Conservation (phyloP, 2,113 vertebrate species). For the Notothenia rossii region DNA sequence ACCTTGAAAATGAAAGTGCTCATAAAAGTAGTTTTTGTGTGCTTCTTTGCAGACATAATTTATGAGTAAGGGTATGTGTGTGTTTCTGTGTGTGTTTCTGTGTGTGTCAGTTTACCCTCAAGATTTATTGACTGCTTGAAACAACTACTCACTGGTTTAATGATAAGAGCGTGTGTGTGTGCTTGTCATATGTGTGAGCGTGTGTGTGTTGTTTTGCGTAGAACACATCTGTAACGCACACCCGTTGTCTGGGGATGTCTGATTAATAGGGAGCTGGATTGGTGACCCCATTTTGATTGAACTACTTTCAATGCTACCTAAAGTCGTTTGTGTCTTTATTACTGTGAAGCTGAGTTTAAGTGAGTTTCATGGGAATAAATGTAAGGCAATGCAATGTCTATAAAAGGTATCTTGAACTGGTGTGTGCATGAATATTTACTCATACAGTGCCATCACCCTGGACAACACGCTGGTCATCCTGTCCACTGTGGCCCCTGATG, state of each 20-base stretch:
- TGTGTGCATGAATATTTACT: constrained; percentile 2
- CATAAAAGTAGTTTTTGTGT: constrained; percentile 31
- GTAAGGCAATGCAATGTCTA: neutral
- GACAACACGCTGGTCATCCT: constrained; percentile 98
- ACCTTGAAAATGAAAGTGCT: constrained; percentile 48
- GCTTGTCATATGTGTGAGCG: constrained; percentile 17
- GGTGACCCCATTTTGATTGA: constrained; percentile 25
- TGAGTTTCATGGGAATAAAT: constrained; percentile 5
- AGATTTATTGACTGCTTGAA: constrained; percentile 63
- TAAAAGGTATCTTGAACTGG: neutral
- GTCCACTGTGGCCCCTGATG: constrained; percentile 94
- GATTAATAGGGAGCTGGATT: constrained; percentile 50
- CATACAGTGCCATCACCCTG: constrained; percentile 92
- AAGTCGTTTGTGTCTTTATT: constrained; percentile 26
- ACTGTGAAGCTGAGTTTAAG: constrained; percentile 1
- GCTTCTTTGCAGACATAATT: constrained; percentile 53
- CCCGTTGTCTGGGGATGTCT: constrained; percentile 24
- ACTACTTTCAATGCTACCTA: constrained; percentile 4
- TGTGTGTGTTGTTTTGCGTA: neutral
- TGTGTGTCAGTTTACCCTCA: constrained; percentile 48
- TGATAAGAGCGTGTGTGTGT: constrained; percentile 50
- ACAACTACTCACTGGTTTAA: constrained; percentile 58
- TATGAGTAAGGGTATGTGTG: neutral
- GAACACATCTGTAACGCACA: constrained; percentile 13
- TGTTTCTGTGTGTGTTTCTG: constrained; percentile 15